Evolutionary conservation across 2,888 invertebrate genomes (phyloP).

Genomic region (Nasonia oneida): DNA sequence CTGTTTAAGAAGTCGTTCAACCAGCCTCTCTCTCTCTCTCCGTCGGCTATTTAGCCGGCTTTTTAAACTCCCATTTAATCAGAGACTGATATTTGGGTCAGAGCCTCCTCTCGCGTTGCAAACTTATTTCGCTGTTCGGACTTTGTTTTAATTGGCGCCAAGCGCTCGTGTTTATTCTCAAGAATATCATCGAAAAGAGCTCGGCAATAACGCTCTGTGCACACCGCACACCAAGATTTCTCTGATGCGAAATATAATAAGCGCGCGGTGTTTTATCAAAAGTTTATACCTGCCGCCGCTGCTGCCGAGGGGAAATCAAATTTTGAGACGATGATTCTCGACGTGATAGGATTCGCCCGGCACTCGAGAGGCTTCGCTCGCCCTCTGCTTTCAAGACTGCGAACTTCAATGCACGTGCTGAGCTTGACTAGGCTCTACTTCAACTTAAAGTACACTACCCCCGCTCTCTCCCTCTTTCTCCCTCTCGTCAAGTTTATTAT

Average conservation of each 20-base stretch:
- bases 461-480: neutral
- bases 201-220: neutral
- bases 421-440: conserved; percentile 48
- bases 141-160: conserved; percentile 25
- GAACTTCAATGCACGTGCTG: conserved; percentile 22
- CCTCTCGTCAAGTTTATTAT: conserved; percentile 7
- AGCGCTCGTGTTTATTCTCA: neutral
- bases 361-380: neutral
- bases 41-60: conserved; percentile 12
- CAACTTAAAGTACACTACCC: neutral
- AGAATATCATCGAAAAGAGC: neutral
- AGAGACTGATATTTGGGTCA: conserved; percentile 15
- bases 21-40: neutral
- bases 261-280: neutral
- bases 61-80: conserved; percentile 44
- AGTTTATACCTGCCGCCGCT: neutral
- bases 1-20: conserved; percentile 49
- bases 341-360: neutral
- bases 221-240: too few relatives aligned
- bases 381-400: neutral
- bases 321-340: neutral
- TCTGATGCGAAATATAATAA: neutral
- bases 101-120: too few relatives aligned
- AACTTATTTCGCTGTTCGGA: neutral
- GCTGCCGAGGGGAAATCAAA: neutral